Percentiles rank a stretch among this genome's conserved stretches.
These are phyloP conservation scores for Entomobrya proxima DNA, from an alignment of 2,888 invertebrate species.

Conservation along the genomic window DNA sequence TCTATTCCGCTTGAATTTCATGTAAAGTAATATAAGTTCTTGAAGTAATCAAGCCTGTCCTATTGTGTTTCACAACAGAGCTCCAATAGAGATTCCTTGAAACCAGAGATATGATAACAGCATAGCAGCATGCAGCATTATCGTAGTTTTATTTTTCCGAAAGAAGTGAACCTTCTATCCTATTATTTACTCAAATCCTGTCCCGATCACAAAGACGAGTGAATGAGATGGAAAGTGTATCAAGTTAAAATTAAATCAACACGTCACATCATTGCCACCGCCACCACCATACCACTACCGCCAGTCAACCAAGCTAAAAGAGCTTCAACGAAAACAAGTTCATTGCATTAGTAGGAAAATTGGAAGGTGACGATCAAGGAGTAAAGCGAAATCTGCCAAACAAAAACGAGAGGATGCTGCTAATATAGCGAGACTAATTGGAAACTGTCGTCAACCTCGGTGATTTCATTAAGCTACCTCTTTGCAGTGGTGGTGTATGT, in stretches of 20 bases:
- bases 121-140: no score
- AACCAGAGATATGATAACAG: neutral
- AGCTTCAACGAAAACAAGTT: neutral
- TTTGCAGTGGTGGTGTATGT: no score
- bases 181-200: no score
- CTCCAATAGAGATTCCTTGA: neutral
- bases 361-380: slow-evolving; percentile 18
- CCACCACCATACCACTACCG: neutral
- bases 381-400: neutral
- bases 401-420: slow-evolving; percentile 4
- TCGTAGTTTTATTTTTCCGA: no score
- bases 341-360: neutral
- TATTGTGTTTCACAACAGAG: slow-evolving; percentile 12
- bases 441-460: slow-evolving; percentile 4
- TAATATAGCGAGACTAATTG: slow-evolving; percentile 24
- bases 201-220: neutral
- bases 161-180: no score
- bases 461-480: neutral
- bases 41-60: neutral
- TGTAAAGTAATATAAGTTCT: no score
- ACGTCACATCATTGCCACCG: slow-evolving; percentile 1
- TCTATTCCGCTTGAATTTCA: no score
- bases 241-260: slow-evolving; percentile 34
- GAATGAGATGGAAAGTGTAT: neutral
- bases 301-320: neutral